Base-by-base conservation (phyloP, 2,797 vertebrate genomes). In the Choloepus didactylus region DNA sequence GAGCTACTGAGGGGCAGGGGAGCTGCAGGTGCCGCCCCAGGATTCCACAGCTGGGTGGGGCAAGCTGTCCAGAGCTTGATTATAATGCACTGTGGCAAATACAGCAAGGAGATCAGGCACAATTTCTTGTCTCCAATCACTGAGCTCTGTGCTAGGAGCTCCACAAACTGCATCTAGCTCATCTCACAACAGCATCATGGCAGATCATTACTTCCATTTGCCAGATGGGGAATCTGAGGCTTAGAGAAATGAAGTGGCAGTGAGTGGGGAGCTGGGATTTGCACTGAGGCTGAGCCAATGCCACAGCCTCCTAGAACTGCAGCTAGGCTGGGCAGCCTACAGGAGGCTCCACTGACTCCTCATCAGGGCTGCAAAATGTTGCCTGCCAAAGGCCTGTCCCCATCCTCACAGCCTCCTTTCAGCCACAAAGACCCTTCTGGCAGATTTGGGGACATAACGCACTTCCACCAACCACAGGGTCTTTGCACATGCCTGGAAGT, bases 251-350 rank as follows among this genome's bases (percentile, higher is more conserved):
- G 44, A 38, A n/a, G 19, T 9, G 23, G 29, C 25, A 2, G 8
- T 5, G 59, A 46, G 15, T 6, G 4, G 19, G 31, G 12, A 75
- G 62, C 51, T 21, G 23, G 41, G 41, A 41, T 46, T 8, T 27
- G 3, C 46, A 64, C 11, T 0, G 46, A 76, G 9, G 2, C 10
- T 25, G 10, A 56, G 11, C 8, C 54, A 29, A n/a, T 0, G 3
- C 9, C 7, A 9, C 80, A 14, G 54, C 56, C n/a, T 11, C 82
- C 51, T 38, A 14, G 38, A 92, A 62, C 67, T 11, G 9, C 1
- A 49, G 5, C 38, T 38, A 54, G 35, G 21, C 18, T 25, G 12
- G 79, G 41, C 46, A 44, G 23, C 7, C 87, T 29, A 59, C 60
- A 9, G 23, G 27, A 49, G 21, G 7, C 4, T n/a, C 2, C 6